These are phyloP conservation scores for Zaprionus lachaisei DNA, from an alignment of 1,140 invertebrate species.

Conservation along the genomic window DNA sequence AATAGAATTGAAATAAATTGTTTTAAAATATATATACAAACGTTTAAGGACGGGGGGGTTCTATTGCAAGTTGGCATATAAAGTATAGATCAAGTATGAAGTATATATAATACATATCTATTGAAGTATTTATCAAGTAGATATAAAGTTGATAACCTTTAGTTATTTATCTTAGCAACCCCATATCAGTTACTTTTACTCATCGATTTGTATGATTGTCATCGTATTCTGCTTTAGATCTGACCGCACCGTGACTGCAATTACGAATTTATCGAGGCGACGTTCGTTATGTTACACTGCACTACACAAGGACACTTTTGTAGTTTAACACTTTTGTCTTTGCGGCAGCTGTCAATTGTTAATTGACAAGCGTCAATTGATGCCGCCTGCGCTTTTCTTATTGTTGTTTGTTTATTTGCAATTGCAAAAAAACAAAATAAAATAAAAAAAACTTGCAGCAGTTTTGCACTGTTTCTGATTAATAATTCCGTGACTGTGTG, in stretches of 20 bases:
- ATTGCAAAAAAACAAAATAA: constrained; percentile 36
- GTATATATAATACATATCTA: too few relatives aligned
- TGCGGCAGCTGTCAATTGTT: constrained; percentile 19
- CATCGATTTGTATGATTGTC: not conserved
- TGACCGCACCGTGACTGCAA: not conserved
- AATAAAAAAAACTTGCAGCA: constrained; percentile 21
- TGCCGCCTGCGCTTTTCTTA: constrained; percentile 2
- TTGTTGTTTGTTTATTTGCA: constrained; percentile 51
- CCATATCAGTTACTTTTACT: not conserved
- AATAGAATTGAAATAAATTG: not conserved
- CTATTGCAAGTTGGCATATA: too few relatives aligned
- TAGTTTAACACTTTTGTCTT: not conserved
- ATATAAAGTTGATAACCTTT: too few relatives aligned
- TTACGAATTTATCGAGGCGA: not conserved
- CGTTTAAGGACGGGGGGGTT: not conserved
- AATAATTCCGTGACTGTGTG: constrained; percentile 36
- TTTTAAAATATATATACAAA: not conserved
- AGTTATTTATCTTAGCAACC: not conserved
- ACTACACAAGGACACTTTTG: constrained; percentile 8
- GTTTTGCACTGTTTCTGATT: constrained; percentile 40
- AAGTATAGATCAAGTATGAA: too few relatives aligned
- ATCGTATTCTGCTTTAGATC: not conserved
- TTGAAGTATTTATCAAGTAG: too few relatives aligned
- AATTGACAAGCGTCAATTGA: constrained; percentile 21
- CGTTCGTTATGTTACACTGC: not conserved